phyloP scores from a whole-genome alignment of 2,888 invertebrate species.

The Alsophila aescularia region DNA sequence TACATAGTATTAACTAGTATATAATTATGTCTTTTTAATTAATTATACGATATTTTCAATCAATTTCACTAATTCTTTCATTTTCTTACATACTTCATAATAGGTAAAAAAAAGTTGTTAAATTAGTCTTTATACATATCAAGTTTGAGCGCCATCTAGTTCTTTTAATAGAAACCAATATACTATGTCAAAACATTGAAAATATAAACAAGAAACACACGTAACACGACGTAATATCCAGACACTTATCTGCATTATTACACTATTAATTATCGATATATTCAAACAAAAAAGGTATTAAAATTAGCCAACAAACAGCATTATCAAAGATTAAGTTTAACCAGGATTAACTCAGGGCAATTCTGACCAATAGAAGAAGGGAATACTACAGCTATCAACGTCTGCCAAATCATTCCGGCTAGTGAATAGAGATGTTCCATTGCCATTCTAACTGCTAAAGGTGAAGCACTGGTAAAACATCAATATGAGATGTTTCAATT shows the following conservation, averaged over 20 bases:
- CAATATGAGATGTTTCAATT: slow-evolving; percentile 14
- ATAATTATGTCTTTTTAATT: not conserved
- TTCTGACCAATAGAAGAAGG: slow-evolving; percentile 19
- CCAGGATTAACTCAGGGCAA: slow-evolving; percentile 13
- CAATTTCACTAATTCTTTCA: not conserved
- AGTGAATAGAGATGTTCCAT: slow-evolving; percentile 3
- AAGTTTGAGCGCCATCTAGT: slow-evolving; percentile 2
- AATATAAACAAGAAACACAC: not conserved
- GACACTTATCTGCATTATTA: not conserved
- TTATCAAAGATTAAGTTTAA: slow-evolving; percentile 19
- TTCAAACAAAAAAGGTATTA: not conserved
- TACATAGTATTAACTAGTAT: not conserved
- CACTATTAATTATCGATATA: not conserved
- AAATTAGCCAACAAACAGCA: not conserved
- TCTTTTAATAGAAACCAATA: not conserved
- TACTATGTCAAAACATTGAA: not conserved
- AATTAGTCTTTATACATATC: not conserved
- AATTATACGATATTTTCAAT: not conserved
- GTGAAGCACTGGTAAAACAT: slow-evolving; percentile 9
- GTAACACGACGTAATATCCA: not conserved
- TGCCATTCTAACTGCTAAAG: slow-evolving; percentile 3
- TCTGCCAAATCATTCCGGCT: not conserved
- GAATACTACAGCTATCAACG: slow-evolving; percentile 7
- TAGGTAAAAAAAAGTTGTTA: not conserved
- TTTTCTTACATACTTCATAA: not conserved